These are phyloP conservation scores for Drosophila nasuta DNA, from an alignment of 1,140 invertebrate species.

Conservation along the genomic window DNA sequence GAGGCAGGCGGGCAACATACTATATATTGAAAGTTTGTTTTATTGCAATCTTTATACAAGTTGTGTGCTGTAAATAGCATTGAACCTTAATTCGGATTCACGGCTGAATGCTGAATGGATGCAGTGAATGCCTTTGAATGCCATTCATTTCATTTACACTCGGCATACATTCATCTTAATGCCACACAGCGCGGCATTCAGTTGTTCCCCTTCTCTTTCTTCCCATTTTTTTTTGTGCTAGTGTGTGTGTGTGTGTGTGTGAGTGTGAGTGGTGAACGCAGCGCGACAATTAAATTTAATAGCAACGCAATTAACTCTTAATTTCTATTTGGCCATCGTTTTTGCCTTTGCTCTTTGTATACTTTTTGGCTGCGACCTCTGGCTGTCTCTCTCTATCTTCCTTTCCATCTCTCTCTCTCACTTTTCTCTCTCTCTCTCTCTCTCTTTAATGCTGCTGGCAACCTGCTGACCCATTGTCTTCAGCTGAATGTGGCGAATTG, in stretches of 20 bases:
- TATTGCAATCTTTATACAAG: constrained; percentile 19
- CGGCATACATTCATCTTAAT: constrained; percentile 46
- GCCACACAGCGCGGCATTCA: constrained; percentile 1
- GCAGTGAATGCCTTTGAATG: constrained; percentile 29
- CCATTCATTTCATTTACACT: constrained; percentile 44
- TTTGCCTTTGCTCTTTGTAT: constrained; percentile 40
- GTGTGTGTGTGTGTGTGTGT: constrained; percentile 24
- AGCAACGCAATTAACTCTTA: constrained; percentile 80
- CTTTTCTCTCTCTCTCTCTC: neutral
- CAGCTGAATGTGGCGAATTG: constrained; percentile 13
- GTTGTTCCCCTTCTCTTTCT: constrained; percentile 20
- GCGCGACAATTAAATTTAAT: constrained; percentile 80
- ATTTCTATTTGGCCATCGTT: constrained; percentile 70
- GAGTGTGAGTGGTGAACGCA: constrained; percentile 49
- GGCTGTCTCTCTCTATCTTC: neutral
- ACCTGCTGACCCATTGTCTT: constrained; percentile 63
- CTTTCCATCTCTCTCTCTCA: neutral
- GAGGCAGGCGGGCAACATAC: no score
- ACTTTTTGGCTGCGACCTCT: constrained; percentile 21
- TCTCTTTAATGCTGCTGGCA: constrained; percentile 1
- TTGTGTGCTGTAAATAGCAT: constrained; percentile 18
- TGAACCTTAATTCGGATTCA: constrained; percentile 11
- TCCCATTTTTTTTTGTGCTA: no score
- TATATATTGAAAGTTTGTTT: constrained; percentile 5
- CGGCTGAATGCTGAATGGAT: constrained; percentile 14